phyloP scores from a whole-genome alignment of 1,140 invertebrate genomes.

The Arion vulgaris region DNA sequence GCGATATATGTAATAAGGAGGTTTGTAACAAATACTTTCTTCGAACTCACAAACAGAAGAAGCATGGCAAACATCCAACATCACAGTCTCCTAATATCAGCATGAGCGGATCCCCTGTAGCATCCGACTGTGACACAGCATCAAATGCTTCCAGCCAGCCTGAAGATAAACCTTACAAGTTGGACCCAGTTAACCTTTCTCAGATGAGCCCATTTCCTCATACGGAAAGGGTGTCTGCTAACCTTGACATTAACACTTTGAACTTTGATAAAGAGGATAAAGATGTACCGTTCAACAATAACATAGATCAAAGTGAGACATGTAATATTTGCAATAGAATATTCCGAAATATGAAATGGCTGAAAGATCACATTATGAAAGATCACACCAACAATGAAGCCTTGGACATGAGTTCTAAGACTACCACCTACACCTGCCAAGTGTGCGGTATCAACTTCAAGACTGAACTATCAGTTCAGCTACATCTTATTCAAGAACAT shows the following conservation, averaged over 20 bases:
- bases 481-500: slow-evolving; percentile 77
- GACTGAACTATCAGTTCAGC: slow-evolving; percentile 75
- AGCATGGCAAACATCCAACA: slow-evolving; percentile 85
- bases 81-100: slow-evolving; percentile 57
- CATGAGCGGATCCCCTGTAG: slow-evolving; percentile 74
- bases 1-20: slow-evolving; percentile 99
- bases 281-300: slow-evolving; percentile 44
- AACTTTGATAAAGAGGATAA: slow-evolving; percentile 39
- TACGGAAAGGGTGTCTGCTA: slow-evolving; percentile 44
- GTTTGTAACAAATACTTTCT: slow-evolving; percentile 95
- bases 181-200: slow-evolving; percentile 25
- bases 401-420: slow-evolving; percentile 46
- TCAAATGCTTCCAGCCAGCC: slow-evolving; percentile 64
- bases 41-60: slow-evolving; percentile 93
- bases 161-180: slow-evolving; percentile 51
- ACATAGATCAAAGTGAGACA: slow-evolving; percentile 54
- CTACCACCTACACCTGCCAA: slow-evolving; percentile 68
- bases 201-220: slow-evolving; percentile 43
- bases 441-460: slow-evolving; percentile 74
- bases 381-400: slow-evolving; percentile 78
- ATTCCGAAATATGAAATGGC: slow-evolving; percentile 90
- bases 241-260: slow-evolving; percentile 35
- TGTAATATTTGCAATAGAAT: slow-evolving; percentile 90
- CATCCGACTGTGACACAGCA: slow-evolving; percentile 63
- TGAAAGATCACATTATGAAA: slow-evolving; percentile 88